These are phyloP conservation scores for Ariopsis seemanni DNA, from an alignment of 2,113 vertebrate genomes.

Conservation along the genomic window DNA sequence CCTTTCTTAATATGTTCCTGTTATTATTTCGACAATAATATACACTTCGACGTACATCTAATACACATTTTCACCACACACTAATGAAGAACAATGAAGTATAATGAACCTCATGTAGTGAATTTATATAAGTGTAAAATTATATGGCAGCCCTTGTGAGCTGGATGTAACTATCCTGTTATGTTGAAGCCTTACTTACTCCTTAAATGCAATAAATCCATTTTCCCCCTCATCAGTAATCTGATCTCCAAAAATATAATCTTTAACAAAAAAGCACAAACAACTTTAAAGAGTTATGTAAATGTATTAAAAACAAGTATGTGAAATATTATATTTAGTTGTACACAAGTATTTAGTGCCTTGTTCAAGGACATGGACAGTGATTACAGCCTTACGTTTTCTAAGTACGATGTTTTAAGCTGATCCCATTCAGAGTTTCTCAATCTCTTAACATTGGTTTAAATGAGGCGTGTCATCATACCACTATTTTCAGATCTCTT, in stretches of 20 bases:
- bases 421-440: neutral
- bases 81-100: neutral
- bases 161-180: neutral
- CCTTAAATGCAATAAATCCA: neutral
- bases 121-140: neutral
- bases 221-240: neutral
- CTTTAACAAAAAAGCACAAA: neutral
- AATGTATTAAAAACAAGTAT: neutral
- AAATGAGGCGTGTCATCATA: neutral
- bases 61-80: neutral
- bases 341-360: neutral
- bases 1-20: neutral
- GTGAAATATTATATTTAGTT: neutral
- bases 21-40: neutral
- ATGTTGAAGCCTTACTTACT: too few species aligned
- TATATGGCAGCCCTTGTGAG: neutral
- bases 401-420: neutral
- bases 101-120: neutral
- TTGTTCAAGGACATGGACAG: neutral
- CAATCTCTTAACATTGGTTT: neutral
- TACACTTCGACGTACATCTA: neutral
- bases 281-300: too few species aligned
- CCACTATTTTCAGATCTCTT: neutral
- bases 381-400: neutral
- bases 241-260: neutral